Evolutionary conservation across 1,140 invertebrate genomes (phyloP), one percentile per base, ranked within the genome.

Genomic region (Apocrypta bakeri): DNA sequence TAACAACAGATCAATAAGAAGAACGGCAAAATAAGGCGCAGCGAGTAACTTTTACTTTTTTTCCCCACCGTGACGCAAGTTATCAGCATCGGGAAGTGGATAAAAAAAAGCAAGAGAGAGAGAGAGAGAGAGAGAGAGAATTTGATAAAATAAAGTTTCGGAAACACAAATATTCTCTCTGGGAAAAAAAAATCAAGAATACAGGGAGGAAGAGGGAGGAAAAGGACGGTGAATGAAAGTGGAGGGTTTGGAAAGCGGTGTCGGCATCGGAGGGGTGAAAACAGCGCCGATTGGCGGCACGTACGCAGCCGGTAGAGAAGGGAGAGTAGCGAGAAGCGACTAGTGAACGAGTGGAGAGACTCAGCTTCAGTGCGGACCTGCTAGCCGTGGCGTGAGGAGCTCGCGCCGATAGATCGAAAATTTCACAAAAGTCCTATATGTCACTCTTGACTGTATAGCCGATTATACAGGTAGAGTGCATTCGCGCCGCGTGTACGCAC

Each of bases 311-410:
- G 71, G 68, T 2, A 8, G 72, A 33, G 27, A 40, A 79, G 64
- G 33, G 64, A 56, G 64, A 56, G 40, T 33, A 61, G 66, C 17
- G 76, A 68, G 24, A 42, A 31, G 12, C 31, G 75, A 37, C 2
- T 17, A 42, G 27, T 63, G 69, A 37, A 40, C 71, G 72, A 82
- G 80, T 82, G 61, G 64, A 66, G 63, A 76, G 63, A 56, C 63
- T 76, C 73, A 82, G 64, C 80, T 56, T 82, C 80, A 82, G 80
- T 82, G 73, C 80, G 73, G 64, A 82, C 73, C n/a, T 76, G 42
- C 27, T 27, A 21, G 1, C 40, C 73, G 73, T 68, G 42, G 27
- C 29, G 56, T 66, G 24, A 81, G n/a, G 71, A 74, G 1, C 56
- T 31, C 48, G 48, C 29, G 8, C 63, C 27, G 9, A 17, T 2